Evolutionary conservation across 2,797 vertebrate genomes (phyloP).

Genomic region (Eulemur albifrons): DNA sequence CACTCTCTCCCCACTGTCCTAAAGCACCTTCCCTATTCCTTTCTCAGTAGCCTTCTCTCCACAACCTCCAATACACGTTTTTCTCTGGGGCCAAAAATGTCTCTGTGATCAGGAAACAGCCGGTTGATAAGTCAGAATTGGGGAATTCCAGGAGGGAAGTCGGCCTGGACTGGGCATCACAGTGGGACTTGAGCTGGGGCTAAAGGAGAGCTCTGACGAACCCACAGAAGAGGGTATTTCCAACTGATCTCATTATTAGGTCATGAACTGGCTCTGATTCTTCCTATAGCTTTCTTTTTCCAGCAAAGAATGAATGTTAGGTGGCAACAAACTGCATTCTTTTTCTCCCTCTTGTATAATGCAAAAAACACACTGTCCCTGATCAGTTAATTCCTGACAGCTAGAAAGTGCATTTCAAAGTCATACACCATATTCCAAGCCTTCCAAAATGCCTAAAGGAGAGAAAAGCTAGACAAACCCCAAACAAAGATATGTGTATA

Average conservation of each 20-base stretch:
- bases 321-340: neutral
- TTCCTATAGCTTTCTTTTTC: neutral
- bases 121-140: neutral
- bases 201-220: neutral
- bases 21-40: neutral
- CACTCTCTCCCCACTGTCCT: neutral
- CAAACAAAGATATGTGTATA: conserved; percentile 53
- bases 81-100: neutral
- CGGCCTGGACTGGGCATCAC: neutral
- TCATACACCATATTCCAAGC: conserved; percentile 15
- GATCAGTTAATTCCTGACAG: conserved; percentile 27
- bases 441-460: conserved; percentile 63
- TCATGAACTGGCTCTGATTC: neutral
- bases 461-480: conserved; percentile 40
- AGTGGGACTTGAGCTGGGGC: neutral
- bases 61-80: neutral
- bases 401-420: conserved; percentile 55
- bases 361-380: neutral
- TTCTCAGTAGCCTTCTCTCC: neutral
- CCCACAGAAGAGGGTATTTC: neutral
- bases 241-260: neutral
- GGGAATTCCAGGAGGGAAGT: neutral
- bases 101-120: neutral
- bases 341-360: neutral
- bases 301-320: neutral